phyloP scores from a whole-genome alignment of 2,888 invertebrate species.

The Agriopis aurantiaria region DNA sequence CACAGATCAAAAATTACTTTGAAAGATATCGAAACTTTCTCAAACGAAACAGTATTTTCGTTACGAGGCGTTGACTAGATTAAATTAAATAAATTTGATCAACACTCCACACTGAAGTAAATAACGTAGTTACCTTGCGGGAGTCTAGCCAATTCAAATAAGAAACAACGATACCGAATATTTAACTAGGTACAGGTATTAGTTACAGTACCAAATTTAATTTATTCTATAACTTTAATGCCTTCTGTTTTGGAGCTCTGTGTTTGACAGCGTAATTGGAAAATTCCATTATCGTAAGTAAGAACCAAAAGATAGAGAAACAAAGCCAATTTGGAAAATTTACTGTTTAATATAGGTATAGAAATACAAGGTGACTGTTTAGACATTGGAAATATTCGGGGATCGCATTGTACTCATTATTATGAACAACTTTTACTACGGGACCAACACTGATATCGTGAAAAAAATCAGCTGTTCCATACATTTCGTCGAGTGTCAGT shows the following conservation, averaged over 20 bases:
- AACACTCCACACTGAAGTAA: background rate
- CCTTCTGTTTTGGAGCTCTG: slow-evolving; percentile 9
- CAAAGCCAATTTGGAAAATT: slow-evolving; percentile 4
- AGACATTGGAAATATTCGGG: too few relatives aligned
- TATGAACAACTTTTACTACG: too few relatives aligned
- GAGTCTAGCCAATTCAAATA: slow-evolving; percentile 1
- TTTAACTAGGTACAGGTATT: background rate
- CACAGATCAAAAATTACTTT: too few relatives aligned
- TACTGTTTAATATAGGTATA: too few relatives aligned
- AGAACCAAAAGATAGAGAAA: slow-evolving; percentile 4
- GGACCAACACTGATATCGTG: too few relatives aligned
- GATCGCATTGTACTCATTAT: too few relatives aligned
- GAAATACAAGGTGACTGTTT: too few relatives aligned
- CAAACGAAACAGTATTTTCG: background rate
- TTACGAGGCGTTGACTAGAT: background rate
- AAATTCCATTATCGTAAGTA: slow-evolving; percentile 6
- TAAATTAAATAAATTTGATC: background rate
- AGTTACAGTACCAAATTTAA: slow-evolving; percentile 7
- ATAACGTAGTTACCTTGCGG: background rate
- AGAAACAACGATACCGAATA: background rate
- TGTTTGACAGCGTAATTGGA: slow-evolving; percentile 12
- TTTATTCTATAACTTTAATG: slow-evolving; percentile 11
- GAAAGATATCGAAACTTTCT: background rate
- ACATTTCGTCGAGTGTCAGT: too few relatives aligned
- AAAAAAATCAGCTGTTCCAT: too few relatives aligned